Evolutionary conservation across 2,797 vertebrate species (phyloP).

Genomic region (Hyperoplus immaculatus): DNA sequence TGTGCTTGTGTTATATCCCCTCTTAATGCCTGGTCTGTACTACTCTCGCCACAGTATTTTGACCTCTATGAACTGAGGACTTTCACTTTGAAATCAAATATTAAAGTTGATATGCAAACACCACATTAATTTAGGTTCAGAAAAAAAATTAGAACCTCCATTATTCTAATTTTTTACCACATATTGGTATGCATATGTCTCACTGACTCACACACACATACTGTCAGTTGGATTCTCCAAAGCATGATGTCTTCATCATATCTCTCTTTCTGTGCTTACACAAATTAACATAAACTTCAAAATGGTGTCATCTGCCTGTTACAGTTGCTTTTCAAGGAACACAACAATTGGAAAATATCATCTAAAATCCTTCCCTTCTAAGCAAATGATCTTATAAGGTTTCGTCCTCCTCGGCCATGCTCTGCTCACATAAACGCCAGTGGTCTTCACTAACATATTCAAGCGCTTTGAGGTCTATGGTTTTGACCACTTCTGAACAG

Average conservation of each 20-base stretch:
- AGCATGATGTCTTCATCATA: not conserved
- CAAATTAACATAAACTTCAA: not conserved
- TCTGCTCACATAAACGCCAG: constrained; percentile 25
- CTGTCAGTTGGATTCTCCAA: not conserved
- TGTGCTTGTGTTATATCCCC: not conserved
- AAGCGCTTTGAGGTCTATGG: constrained; percentile 35
- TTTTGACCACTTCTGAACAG: constrained; percentile 47
- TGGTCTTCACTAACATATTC: constrained; percentile 43
- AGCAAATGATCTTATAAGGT: constrained; percentile 25
- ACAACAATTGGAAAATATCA: not conserved
- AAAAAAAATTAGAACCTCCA: not conserved
- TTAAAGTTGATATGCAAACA: not conserved
- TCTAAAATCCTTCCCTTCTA: not conserved
- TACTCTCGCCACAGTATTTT: not conserved
- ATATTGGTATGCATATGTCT: not conserved
- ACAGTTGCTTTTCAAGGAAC: not conserved
- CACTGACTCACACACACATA: not conserved
- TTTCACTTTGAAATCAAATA: not conserved
- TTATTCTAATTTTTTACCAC: not conserved
- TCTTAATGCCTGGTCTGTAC: no score
- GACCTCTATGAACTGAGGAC: not conserved
- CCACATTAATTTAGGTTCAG: not conserved
- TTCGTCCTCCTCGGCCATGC: constrained; percentile 7
- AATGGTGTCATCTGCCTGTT: not conserved
- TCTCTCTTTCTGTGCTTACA: not conserved